phyloP scores from a whole-genome alignment of 2,113 vertebrate species.

The Vombatus ursinus region DNA sequence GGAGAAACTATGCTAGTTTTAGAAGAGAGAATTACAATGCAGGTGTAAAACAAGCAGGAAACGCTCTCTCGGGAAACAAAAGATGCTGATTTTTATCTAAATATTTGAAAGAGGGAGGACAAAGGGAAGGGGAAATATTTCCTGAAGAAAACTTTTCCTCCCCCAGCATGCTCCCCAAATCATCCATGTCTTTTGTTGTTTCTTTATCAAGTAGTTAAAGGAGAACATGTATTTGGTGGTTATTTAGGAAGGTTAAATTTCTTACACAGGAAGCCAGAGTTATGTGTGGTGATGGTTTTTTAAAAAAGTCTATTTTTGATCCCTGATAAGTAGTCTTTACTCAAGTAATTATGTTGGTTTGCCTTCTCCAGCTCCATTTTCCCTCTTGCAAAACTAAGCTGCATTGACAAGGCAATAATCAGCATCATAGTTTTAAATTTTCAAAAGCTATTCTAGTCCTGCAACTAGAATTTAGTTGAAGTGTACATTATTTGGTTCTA shows the following conservation, averaged over 20 bases:
- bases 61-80: not conserved
- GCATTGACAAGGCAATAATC: no score
- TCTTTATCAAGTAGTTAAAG: not conserved
- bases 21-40: not conserved
- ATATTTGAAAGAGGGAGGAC: not conserved
- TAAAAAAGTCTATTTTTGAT: slow-evolving; percentile 32
- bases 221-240: accelerated
- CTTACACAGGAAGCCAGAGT: not conserved
- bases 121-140: not conserved
- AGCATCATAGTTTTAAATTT: not conserved
- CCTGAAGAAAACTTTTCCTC: not conserved
- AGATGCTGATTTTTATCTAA: not conserved
- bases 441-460: not conserved
- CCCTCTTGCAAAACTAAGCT: not conserved
- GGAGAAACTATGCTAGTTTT: not conserved
- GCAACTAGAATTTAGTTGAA: not conserved
- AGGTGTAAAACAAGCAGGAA: slow-evolving; percentile 4
- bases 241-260: not conserved
- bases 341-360: not conserved
- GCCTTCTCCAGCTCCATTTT: not conserved
- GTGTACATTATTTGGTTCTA: not conserved
- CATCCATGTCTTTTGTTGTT: not conserved
- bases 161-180: accelerated
- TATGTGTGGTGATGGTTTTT: not conserved
- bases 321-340: not conserved